Evolutionary conservation across 2,113 vertebrate species (phyloP).

Genomic region (Muscicapa adusta): DNA sequence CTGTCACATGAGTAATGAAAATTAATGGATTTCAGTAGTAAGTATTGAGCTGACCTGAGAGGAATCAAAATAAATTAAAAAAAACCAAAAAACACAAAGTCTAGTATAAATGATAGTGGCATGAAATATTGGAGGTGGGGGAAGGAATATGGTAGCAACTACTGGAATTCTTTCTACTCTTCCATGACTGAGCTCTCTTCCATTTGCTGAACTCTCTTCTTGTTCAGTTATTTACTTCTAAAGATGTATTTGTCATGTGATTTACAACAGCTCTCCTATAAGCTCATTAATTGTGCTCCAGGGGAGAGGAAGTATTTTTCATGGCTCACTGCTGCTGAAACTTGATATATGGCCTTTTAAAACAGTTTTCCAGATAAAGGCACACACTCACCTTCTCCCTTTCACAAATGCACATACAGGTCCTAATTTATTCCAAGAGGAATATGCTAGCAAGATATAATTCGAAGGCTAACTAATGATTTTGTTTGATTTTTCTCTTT

Average conservation of each 20-base stretch:
- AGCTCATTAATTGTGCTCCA: neutral
- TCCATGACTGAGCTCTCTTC: neutral
- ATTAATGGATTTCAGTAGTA: neutral
- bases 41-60: neutral
- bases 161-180: neutral
- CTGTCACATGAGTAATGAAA: neutral
- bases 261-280: neutral
- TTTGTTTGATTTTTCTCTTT: neutral
- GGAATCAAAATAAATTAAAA: neutral
- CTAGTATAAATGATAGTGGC: neutral
- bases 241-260: neutral
- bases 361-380: neutral
- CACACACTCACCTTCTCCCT: rapidly evolving
- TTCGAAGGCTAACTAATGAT: neutral
- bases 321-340: neutral
- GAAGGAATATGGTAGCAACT: neutral
- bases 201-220: neutral
- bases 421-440: neutral
- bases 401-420: neutral
- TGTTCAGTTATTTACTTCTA: neutral
- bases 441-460: neutral
- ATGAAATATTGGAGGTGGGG: neutral
- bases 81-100: rapidly evolving
- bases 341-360: neutral
- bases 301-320: neutral